A percentile compares a stretch with the other conserved stretches of the same genome.
Conservation (phyloP, 92 coral and sea anemone species). For the Porites divaricata region DNA sequence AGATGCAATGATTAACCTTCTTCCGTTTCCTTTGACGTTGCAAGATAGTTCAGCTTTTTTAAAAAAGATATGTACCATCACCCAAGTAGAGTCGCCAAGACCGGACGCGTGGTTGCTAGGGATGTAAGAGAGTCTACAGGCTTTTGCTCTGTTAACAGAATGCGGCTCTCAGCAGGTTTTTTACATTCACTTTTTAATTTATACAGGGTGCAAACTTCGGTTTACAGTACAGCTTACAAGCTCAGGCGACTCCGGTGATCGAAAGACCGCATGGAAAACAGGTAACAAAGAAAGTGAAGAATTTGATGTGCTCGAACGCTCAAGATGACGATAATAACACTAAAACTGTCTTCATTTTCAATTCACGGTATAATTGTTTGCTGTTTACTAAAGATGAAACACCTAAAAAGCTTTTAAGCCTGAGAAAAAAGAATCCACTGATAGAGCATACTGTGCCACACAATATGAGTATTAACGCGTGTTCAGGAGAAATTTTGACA, state of each 20-base stretch:
- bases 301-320: background rate
- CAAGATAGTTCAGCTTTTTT: conserved; percentile 1
- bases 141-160: background rate
- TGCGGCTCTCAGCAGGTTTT: background rate
- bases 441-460: no score
- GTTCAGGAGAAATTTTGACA: no score
- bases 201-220: conserved; percentile 87
- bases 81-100: conserved; percentile 93
- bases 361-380: background rate
- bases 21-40: background rate
- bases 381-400: no score
- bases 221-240: conserved; percentile 92
- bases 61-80: conserved; percentile 85
- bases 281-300: conserved; percentile 35
- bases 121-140: conserved; percentile 74
- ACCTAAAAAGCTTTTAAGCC: no score
- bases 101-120: conserved; percentile 96
- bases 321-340: background rate
- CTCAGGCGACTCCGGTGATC: conserved; percentile 96
- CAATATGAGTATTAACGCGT: no score
- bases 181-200: background rate
- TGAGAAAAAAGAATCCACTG: no score
- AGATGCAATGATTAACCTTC: conserved; percentile 3
- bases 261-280: conserved; percentile 86
- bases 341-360: background rate